A percentile compares a stretch with the other conserved stretches of the same genome.
These are phyloP conservation scores for Athetis lepigone DNA, from an alignment of 2,888 invertebrate species.

Conservation along the genomic window DNA sequence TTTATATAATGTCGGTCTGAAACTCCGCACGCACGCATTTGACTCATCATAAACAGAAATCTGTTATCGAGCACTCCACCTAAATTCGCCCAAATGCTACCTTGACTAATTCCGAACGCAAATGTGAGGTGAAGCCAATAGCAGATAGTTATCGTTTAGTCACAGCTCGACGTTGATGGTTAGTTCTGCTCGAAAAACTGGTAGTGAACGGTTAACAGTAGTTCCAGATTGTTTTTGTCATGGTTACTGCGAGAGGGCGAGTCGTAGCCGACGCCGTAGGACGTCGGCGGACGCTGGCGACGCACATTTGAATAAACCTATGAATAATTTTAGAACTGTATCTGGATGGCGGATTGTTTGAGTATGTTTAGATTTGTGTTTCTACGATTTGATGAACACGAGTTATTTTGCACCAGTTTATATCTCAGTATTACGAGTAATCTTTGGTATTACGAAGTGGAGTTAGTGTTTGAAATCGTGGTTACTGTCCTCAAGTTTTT, in stretches of 20 bases:
- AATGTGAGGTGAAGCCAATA: conserved; percentile 47
- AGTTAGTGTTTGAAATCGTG: too few relatives aligned
- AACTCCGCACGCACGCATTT: conserved; percentile 12
- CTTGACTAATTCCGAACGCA: conserved; percentile 42
- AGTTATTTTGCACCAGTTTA: background rate
- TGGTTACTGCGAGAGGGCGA: conserved; percentile 35
- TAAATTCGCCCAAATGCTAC: conserved; percentile 30
- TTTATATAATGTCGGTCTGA: background rate
- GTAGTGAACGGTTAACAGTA: conserved; percentile 50
- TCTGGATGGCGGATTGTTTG: conserved; percentile 12
- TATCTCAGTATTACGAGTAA: background rate
- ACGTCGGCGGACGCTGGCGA: background rate
- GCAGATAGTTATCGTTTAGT: conserved; percentile 56
- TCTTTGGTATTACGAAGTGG: too few relatives aligned
- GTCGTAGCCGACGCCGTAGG: conserved; percentile 3
- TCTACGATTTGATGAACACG: conserved; percentile 2
- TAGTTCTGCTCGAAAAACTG: conserved; percentile 50
- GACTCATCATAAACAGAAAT: conserved; percentile 19
- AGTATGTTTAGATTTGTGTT: conserved; percentile 23
- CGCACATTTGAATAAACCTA: conserved; percentile 40
- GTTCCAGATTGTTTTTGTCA: conserved; percentile 49
- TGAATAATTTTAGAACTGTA: conserved; percentile 47
- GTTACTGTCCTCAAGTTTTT: too few relatives aligned
- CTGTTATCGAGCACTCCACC: conserved; percentile 1
- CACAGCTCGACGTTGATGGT: conserved; percentile 40